Conservation (phyloP, 2,888 invertebrate species). For the Eilema sororculum region DNA sequence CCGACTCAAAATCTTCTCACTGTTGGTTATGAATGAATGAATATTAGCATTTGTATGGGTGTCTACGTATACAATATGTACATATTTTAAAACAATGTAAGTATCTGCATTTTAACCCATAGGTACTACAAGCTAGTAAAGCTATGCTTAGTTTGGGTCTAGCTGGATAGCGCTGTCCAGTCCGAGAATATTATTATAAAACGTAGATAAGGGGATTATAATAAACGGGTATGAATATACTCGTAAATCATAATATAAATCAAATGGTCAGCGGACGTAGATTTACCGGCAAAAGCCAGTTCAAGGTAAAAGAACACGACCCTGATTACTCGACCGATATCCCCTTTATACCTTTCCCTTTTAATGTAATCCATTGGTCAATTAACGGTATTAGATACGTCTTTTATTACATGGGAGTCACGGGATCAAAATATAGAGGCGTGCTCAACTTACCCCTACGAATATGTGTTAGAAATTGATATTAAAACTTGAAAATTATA, state of each 20-base stretch:
- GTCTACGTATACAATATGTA: too few relatives aligned
- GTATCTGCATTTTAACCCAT: too few relatives aligned
- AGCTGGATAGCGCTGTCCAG: background rate
- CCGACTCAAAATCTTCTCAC: too few relatives aligned
- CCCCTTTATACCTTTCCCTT: background rate
- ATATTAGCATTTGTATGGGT: too few relatives aligned
- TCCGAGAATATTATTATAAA: background rate
- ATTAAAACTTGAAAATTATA: background rate
- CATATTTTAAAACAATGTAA: too few relatives aligned
- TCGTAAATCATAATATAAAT: background rate
- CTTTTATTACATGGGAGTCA: background rate
- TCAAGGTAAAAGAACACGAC: background rate
- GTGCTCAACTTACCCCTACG: background rate
- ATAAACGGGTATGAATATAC: background rate
- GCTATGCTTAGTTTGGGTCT: background rate
- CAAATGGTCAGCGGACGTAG: background rate
- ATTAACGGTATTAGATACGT: background rate
- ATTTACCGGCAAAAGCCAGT: background rate
- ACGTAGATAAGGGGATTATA: background rate
- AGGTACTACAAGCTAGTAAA: background rate
- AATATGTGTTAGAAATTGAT: too few relatives aligned
- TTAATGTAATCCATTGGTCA: background rate
- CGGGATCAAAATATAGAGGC: background rate
- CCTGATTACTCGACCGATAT: background rate
- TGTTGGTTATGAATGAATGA: too few relatives aligned